Base-by-base conservation (phyloP, 1,140 invertebrate genomes). In the Drosophila pallidifrons region DNA sequence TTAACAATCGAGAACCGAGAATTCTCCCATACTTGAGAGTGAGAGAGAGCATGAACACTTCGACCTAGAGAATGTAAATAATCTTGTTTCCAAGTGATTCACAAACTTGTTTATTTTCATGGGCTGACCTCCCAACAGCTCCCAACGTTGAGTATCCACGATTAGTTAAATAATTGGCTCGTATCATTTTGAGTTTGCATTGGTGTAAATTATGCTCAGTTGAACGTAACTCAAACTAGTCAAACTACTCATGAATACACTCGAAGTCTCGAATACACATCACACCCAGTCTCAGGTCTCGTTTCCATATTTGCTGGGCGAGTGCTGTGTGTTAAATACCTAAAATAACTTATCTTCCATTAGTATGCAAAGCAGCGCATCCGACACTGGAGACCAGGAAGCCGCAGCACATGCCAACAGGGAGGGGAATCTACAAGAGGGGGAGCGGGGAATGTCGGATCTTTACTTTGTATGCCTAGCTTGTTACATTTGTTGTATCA, bases 261-360 rank as follows among this genome's bases (percentile, higher is more conserved):
- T 16, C 16, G 15, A 8, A 32, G 32, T 32, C 30, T 32, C 46
- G 15, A 7, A 49, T 15, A 6, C 5, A 25, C 5, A 25, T 25
- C 32, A 32, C 52, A 38, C 28, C 49, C 51, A 38, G 3, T 61
- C 51, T 58, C 41, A 35, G 30, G 54, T 78, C 75, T 66, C 65
- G 49, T 60, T 7, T 15, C 43, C 35, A 67, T 58, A 72, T 67
- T 49, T 43, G 43, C n/a, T 73, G 54, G 38, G 46, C 63, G 64
- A 68, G 51, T 64, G 75, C 79, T 68, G 77, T 83, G 82, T 70
- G 77, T 89, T 87, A 80, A 88, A 88, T 89, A 80, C 75, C 86
- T 77, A 41, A 76, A 83, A 80, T 89, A 80, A 54, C 69, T 78
- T 46, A 60, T 82, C 54, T 58, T 20, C 25, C 13, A 89, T 88